Evolutionary conservation across 2,797 vertebrate genomes (phyloP).

Genomic region (Poeciliopsis turneri): DNA sequence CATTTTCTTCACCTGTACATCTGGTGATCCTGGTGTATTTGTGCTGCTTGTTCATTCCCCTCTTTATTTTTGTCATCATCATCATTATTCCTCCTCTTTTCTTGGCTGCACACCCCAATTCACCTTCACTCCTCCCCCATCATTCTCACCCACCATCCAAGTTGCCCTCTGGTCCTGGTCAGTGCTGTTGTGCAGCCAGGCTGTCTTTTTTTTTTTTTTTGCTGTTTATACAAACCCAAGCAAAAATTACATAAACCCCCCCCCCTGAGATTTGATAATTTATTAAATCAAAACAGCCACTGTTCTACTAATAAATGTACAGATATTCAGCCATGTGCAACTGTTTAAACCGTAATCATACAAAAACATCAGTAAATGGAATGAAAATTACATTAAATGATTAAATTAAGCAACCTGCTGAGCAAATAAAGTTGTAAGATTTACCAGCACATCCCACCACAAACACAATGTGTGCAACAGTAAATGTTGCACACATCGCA

Average conservation of each 20-base stretch:
- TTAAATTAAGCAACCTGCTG: too few species aligned
- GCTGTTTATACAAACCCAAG: background rate
- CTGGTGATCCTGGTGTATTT: slow-evolving; percentile 3
- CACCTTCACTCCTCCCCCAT: slow-evolving; percentile 61
- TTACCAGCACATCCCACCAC: too few species aligned
- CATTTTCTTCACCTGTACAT: background rate
- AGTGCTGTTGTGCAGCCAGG: slow-evolving; percentile 21
- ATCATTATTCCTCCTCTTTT: slow-evolving; percentile 16
- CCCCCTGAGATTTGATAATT: background rate
- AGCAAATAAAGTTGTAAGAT: too few species aligned
- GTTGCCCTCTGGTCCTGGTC: slow-evolving; percentile 64
- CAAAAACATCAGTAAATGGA: too few species aligned
- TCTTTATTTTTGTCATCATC: background rate
- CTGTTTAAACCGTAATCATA: background rate
- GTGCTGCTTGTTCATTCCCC: background rate
- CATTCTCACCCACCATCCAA: slow-evolving; percentile 43
- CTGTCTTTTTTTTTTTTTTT: background rate
- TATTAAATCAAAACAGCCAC: background rate
- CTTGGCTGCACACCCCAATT: slow-evolving; percentile 45
- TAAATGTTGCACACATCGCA: too few species aligned
- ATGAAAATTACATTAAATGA: too few species aligned
- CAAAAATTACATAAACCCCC: background rate
- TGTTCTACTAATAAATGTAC: background rate
- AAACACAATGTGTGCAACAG: too few species aligned
- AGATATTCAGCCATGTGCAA: background rate